phyloP scores from a whole-genome alignment of 2,797 vertebrate species.

The Chiloscyllium punctatum region DNA sequence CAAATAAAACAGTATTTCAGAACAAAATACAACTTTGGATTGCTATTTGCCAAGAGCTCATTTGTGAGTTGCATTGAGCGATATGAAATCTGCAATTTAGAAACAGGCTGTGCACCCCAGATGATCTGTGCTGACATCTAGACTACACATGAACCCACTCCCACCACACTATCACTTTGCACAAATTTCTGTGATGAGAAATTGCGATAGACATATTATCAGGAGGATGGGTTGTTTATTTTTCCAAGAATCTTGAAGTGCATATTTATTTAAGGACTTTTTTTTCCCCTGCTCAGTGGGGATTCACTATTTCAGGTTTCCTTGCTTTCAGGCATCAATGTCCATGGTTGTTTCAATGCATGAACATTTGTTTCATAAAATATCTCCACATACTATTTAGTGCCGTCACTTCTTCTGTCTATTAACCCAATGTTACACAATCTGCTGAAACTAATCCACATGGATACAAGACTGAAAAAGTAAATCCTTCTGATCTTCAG shows the following conservation, averaged over 20 bases:
- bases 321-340: background rate
- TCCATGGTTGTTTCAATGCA: background rate
- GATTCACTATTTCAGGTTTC: background rate
- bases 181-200: background rate
- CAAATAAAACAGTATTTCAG: background rate
- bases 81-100: background rate
- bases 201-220: background rate
- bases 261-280: background rate
- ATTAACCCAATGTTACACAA: background rate
- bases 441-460: background rate
- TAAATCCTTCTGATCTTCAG: background rate
- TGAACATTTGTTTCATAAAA: background rate
- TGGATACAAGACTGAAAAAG: background rate
- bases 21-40: background rate
- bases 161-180: background rate
- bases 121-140: background rate
- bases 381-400: background rate
- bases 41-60: background rate
- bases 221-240: background rate
- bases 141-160: background rate
- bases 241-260: background rate
- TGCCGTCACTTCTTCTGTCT: background rate
- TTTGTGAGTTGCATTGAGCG: background rate
- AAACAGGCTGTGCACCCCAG: background rate
- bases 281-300: background rate